These are phyloP conservation scores for Papilio polytes DNA, from an alignment of 1,140 invertebrate species.

Conservation along the genomic window DNA sequence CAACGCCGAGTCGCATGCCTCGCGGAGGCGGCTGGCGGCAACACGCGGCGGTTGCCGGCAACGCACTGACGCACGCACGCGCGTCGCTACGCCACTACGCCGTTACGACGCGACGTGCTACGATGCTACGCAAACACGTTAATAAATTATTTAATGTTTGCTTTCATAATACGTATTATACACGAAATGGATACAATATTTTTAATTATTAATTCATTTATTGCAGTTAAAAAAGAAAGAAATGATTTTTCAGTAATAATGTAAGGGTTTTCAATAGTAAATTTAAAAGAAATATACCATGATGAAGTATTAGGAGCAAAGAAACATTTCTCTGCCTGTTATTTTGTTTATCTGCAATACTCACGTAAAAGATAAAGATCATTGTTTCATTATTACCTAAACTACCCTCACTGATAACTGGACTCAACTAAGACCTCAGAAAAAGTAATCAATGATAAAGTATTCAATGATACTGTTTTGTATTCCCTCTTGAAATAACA, in stretches of 20 bases:
- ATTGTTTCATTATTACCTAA: too few species aligned
- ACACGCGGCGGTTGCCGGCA: constrained; percentile 65
- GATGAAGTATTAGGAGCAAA: too few species aligned
- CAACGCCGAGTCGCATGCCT: constrained; percentile 61
- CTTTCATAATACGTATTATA: constrained; percentile 1
- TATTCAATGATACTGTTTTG: background rate
- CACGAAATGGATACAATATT: background rate
- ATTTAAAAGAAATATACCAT: too few species aligned
- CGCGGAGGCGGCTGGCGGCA: constrained; percentile 60
- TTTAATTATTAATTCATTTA: background rate
- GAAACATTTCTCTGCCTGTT: too few species aligned
- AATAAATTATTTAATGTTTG: constrained; percentile 26
- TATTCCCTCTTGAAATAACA: background rate
- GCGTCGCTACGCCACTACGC: constrained; percentile 61
- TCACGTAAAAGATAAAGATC: too few species aligned
- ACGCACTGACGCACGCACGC: constrained; percentile 73
- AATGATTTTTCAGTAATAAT: too few species aligned
- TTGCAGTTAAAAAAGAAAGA: background rate
- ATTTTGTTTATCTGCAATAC: too few species aligned
- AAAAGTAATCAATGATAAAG: background rate
- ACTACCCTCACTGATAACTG: too few species aligned
- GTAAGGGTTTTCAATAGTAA: too few species aligned
- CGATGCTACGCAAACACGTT: constrained; percentile 31
- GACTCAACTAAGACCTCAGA: too few species aligned
- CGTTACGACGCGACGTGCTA: constrained; percentile 55